Percentiles rank a stretch among this genome's conserved stretches.
These are phyloP conservation scores for Auanema freiburgensis DNA, from an alignment of 2,888 invertebrate species.

Conservation along the genomic window DNA sequence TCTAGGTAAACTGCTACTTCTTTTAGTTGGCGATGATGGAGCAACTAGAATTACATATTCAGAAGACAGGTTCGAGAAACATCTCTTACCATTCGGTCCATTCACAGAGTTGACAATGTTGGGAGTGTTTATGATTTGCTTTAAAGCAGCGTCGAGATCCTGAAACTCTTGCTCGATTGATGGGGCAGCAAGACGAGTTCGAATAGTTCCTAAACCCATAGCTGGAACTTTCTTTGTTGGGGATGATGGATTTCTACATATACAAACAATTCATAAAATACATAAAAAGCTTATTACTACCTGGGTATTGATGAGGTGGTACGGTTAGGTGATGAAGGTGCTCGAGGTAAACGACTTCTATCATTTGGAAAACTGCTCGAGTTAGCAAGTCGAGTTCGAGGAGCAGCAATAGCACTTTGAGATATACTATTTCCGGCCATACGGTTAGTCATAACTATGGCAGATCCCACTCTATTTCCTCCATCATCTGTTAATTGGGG, in stretches of 20 bases:
- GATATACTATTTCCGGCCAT: constrained; percentile 26
- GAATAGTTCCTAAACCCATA: constrained; percentile 37
- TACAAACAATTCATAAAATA: neutral
- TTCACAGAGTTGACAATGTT: neutral
- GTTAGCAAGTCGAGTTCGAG: constrained; percentile 29
- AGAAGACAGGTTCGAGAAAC: neutral
- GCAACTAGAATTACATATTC: constrained; percentile 15
- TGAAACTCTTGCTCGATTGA: constrained; percentile 36
- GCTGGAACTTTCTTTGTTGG: constrained; percentile 44
- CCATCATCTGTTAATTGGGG: constrained; percentile 26
- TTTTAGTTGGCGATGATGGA: constrained; percentile 22
- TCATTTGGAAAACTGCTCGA: constrained; percentile 36
- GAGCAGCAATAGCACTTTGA: constrained; percentile 12
- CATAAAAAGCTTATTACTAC: constrained; percentile 5
- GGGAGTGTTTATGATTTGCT: constrained; percentile 25
- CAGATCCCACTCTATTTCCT: constrained; percentile 4
- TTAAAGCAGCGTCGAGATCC: constrained; percentile 38
- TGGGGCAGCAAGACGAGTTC: constrained; percentile 23
- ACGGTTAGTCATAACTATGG: constrained; percentile 36
- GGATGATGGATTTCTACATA: constrained; percentile 18
- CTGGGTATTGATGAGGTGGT: constrained; percentile 7
- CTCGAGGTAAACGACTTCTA: constrained; percentile 33
- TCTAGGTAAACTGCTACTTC: constrained; percentile 20
- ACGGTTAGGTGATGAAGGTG: constrained; percentile 22
- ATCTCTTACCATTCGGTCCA: constrained; percentile 12